A percentile compares a stretch with the other conserved stretches of the same genome.
Conservation (phyloP, 2,113 vertebrate genomes). For the Centrocercus urophasianus region DNA sequence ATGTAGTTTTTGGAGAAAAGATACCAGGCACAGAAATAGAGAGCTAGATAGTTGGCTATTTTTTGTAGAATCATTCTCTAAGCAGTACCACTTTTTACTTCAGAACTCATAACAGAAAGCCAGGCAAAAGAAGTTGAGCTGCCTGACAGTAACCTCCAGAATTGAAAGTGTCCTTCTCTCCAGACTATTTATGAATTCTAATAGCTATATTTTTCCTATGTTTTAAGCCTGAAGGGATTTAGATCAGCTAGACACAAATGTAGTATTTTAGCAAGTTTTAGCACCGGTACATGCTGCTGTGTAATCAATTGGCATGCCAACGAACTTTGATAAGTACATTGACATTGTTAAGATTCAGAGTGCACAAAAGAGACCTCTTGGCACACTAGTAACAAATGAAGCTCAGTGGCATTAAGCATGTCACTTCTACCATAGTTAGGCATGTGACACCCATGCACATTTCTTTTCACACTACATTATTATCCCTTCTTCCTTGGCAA, state of each 20-base stretch:
- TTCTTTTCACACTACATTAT: not conserved
- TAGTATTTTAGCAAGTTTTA: not conserved
- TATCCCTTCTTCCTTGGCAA: not conserved
- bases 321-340: not conserved
- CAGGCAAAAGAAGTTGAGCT: not conserved
- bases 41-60: not conserved
- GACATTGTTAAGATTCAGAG: not conserved
- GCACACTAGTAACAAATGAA: conserved; percentile 24
- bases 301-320: not conserved
- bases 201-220: not conserved
- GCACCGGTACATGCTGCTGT: not conserved
- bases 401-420: not conserved
- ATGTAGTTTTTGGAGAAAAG: not conserved
- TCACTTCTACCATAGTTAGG: not conserved
- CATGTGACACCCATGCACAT: not conserved
- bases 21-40: not conserved
- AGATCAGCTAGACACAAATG: not conserved
- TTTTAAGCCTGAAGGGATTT: not conserved
- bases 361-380: not conserved
- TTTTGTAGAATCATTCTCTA: not conserved
- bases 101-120: not conserved
- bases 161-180: not conserved
- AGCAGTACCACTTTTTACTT: not conserved
- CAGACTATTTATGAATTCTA: not conserved
- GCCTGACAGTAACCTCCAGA: not conserved